Evolutionary conservation across 2,888 invertebrate species (phyloP).

Genomic region (Corythucha ciliata): DNA sequence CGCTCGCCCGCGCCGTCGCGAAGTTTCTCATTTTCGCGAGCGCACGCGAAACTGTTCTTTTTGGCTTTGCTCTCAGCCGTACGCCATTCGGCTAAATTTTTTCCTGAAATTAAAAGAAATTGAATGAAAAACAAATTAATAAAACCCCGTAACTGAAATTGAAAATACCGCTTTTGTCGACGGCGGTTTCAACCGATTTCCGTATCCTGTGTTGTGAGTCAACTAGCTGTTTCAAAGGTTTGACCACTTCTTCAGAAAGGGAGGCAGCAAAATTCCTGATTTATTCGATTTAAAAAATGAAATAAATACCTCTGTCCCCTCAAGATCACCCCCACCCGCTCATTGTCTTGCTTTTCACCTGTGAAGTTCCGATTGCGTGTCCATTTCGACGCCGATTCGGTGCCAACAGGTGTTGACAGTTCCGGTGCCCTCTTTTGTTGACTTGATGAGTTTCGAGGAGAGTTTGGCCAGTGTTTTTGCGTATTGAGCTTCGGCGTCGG

Average conservation of each 20-base stretch:
- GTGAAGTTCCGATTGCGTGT: conserved; percentile 82
- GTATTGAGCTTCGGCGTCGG: conserved; percentile 83
- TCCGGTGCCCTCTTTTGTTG: conserved; percentile 47
- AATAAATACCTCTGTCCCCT: too few species aligned
- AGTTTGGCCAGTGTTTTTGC: conserved; percentile 83
- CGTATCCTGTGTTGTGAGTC: conserved; percentile 62
- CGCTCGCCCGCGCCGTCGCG: conserved; percentile 56
- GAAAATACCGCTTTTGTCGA: conserved; percentile 36
- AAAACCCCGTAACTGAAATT: neutral
- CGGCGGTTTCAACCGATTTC: conserved; percentile 49
- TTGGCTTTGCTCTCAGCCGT: conserved; percentile 80
- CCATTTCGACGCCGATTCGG: conserved; percentile 83
- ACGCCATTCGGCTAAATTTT: conserved; percentile 74
- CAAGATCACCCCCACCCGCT: neutral
- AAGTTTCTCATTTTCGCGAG: conserved; percentile 83
- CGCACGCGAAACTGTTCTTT: conserved; percentile 75
- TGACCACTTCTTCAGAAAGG: conserved; percentile 77
- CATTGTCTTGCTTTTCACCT: conserved; percentile 44
- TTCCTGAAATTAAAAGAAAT: conserved; percentile 37
- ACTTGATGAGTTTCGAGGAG: conserved; percentile 73
- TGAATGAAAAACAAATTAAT: neutral
- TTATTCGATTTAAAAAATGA: neutral
- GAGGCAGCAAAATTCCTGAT: conserved; percentile 64
- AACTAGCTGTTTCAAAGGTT: conserved; percentile 67
- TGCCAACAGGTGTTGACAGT: conserved; percentile 84